These are phyloP conservation scores for Formicarius rufipectus DNA, from an alignment of 2,113 vertebrate species.

Conservation along the genomic window DNA sequence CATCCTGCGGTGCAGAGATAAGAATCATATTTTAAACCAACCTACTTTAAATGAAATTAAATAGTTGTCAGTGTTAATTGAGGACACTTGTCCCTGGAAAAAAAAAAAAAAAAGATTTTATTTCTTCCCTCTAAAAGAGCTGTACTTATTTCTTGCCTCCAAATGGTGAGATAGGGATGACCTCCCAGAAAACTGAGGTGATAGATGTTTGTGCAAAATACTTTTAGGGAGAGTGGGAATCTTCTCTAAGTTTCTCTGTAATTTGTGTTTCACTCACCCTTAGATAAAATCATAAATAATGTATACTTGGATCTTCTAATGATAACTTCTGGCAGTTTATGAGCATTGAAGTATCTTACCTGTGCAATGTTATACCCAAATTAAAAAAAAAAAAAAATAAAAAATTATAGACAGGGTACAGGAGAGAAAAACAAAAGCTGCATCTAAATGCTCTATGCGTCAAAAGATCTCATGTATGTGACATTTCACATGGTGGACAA, in stretches of 20 bases:
- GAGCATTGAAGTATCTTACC: background rate
- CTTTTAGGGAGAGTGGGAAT: background rate
- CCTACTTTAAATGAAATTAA: conserved; percentile 57
- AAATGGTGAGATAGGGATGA: background rate
- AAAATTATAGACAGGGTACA: rapidly evolving
- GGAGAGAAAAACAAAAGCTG: background rate
- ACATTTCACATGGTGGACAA: background rate
- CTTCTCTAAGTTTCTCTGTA: background rate
- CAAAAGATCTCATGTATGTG: background rate
- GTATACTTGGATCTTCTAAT: background rate
- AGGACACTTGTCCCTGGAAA: conserved; percentile 26
- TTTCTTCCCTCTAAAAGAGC: background rate
- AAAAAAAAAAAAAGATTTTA: background rate
- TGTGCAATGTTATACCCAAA: background rate
- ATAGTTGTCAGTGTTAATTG: conserved; percentile 41
- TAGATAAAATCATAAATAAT: background rate
- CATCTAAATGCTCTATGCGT: background rate
- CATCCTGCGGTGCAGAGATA: background rate
- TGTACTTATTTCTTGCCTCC: background rate
- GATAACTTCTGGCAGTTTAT: background rate
- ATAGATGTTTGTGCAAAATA: background rate
- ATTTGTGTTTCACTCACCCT: background rate
- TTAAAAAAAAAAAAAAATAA: background rate
- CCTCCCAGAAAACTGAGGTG: background rate
- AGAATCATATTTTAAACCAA: conserved; percentile 49